These are phyloP conservation scores for Lynx canadensis DNA, from an alignment of 2,113 vertebrate species.

Conservation along the genomic window DNA sequence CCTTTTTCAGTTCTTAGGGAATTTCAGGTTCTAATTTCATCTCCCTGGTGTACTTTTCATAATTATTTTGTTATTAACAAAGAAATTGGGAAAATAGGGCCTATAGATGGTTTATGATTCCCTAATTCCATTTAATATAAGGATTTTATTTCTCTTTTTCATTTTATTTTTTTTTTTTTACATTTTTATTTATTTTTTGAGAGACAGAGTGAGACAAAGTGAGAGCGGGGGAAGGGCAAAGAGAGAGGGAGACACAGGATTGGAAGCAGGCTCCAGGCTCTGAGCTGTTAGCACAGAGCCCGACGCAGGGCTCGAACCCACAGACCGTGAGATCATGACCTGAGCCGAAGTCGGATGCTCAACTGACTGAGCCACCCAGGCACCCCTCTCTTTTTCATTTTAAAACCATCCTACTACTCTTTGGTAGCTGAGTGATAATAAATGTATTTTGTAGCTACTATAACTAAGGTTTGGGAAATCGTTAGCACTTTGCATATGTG, in stretches of 20 bases:
- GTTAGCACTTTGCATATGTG: not conserved
- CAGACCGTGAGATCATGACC: no score
- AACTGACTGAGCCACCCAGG: no score
- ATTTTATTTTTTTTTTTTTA: not conserved
- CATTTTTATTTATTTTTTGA: no score
- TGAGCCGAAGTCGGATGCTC: no score
- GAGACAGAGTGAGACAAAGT: no score
- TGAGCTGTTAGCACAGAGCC: no score
- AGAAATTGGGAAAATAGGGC: not conserved
- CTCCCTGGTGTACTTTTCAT: not conserved
- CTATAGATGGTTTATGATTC: not conserved
- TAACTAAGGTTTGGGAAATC: not conserved
- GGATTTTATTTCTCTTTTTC: constrained; percentile 19
- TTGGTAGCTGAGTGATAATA: not conserved
- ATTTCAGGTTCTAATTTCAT: constrained; percentile 43
- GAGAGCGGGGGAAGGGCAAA: no score
- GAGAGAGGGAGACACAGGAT: no score
- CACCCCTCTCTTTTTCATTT: constrained; percentile 16
- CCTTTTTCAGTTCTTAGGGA: constrained; percentile 6
- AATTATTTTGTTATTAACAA: constrained; percentile 38
- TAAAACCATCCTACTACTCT: constrained; percentile 9
- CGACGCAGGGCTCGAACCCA: no score
- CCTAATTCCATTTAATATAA: constrained; percentile 41
- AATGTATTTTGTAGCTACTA: not conserved
- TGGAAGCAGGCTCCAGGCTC: no score